Evolutionary conservation across 1,140 invertebrate genomes (phyloP), one percentile per base, ranked within the genome.

Genomic region (Achatina immaculata): DNA sequence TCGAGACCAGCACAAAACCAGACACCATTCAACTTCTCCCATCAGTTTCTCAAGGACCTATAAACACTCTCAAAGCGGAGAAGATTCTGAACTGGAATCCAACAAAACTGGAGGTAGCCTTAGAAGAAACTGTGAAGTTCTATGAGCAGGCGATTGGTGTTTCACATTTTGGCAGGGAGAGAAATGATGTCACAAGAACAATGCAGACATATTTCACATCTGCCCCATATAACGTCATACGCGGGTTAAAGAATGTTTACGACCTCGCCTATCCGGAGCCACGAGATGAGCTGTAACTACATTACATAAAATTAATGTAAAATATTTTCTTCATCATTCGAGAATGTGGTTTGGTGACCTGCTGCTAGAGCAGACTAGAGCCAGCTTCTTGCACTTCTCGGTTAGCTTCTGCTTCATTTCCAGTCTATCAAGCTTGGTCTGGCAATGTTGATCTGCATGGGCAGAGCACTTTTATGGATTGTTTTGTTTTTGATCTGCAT

Each of bases 1-100:
- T 89, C 21, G 51, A 82, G 69, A 82, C 83, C 43, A 85, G 89
- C 72, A 81, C 87, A 31, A 85, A 84, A 9, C 48, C 65, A 2
- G 83, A 87, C 19, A 69, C 88, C 9, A 87, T 91, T 38, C 86
- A 89, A 69, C 77, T 92, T 0, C 93, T 90, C 81, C 92, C 92
- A 0, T 92, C 92, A 7, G 92, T 93, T 0, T 88, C 82, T n/a
- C 79, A 86, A 62, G 92, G 92, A 2, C 85, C 90, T 16, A 81
- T 93, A 0, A 88, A 91, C 76, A 90, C 89, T 31, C 74, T 83
- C 9, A 92, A 92, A 82, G 90, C 90, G 2, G 84, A 87, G 77
- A 78, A 85, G 9, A 68, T 85, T 21, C 79, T 93, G 0, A 84
- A 84, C 24, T 93, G 91, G 88, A 81, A 83, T 7, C 91, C 92